These are phyloP conservation scores for Styela clava DNA, from an alignment of 23 tunicate genomes.

Conservation along the genomic window DNA sequence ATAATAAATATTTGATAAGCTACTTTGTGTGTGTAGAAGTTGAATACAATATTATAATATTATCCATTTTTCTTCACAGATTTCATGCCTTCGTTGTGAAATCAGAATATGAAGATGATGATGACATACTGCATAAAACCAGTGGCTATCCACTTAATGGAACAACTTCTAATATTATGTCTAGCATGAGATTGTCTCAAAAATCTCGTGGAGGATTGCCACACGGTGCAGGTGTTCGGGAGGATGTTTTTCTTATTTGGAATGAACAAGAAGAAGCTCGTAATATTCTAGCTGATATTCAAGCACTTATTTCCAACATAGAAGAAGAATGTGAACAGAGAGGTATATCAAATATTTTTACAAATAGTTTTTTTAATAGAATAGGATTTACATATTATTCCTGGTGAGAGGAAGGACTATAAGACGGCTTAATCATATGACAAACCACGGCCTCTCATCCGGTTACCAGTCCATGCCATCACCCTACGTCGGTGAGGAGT, in stretches of 20 bases:
- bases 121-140: slow-evolving; percentile 35
- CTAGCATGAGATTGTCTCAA: slow-evolving; percentile 56
- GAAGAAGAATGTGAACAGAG: slow-evolving; percentile 4
- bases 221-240: slow-evolving; percentile 84
- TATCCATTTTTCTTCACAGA: no score
- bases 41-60: no score
- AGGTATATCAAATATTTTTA: background rate
- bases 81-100: slow-evolving; percentile 93
- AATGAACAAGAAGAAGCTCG: slow-evolving; percentile 67
- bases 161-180: slow-evolving; percentile 49
- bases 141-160: slow-evolving; percentile 25
- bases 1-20: no score
- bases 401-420: no score
- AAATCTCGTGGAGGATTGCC: slow-evolving; percentile 80
- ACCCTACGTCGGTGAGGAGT: no score
- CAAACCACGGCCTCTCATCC: no score
- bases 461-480: no score
- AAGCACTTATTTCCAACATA: slow-evolving; percentile 50
- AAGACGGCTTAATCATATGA: no score
- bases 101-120: slow-evolving; percentile 72
- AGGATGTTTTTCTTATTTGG: slow-evolving; percentile 84
- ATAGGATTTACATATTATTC: no score
- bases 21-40: no score
- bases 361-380: background rate
- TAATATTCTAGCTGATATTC: slow-evolving; percentile 76